Percentiles rank a stretch among this genome's conserved stretches.
phyloP scores from a whole-genome alignment of 2,888 invertebrate genomes.

The Caenorhabditis sp. region DNA sequence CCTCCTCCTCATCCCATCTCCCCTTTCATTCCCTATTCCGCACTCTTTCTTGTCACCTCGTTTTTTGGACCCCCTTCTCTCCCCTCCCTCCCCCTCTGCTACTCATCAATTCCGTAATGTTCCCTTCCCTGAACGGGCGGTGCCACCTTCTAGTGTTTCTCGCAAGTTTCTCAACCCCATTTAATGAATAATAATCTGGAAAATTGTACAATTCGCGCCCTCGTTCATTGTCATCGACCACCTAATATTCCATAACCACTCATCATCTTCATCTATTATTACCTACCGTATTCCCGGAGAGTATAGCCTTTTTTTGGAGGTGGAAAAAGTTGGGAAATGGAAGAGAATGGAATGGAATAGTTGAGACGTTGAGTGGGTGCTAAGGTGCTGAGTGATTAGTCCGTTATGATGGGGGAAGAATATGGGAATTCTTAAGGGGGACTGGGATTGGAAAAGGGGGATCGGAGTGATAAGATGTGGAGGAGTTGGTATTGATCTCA shows the following conservation, averaged over 20 bases:
- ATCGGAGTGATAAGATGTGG: too few relatives aligned
- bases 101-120: conserved; percentile 19
- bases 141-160: not conserved
- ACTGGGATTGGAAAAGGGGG: not conserved
- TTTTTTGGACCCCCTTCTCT: conserved; percentile 29
- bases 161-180: conserved; percentile 26
- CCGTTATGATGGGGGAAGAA: not conserved
- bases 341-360: conserved; percentile 13
- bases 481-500: not conserved
- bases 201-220: not conserved
- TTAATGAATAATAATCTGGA: conserved; percentile 24
- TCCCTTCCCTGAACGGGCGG: not conserved
- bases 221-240: not conserved
- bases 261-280: conserved; percentile 9
- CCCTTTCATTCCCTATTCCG: conserved; percentile 15
- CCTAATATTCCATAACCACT: conserved; percentile 16
- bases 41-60: not conserved
- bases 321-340: not conserved
- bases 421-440: not conserved
- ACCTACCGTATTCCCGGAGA: conserved; percentile 19
- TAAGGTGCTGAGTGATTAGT: conserved; percentile 10
- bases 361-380: conserved; percentile 8
- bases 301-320: not conserved
- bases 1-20: conserved; percentile 1
- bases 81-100: too few relatives aligned